Conservation (phyloP, 1,140 invertebrate species). For the Calliopsis andreniformis region DNA sequence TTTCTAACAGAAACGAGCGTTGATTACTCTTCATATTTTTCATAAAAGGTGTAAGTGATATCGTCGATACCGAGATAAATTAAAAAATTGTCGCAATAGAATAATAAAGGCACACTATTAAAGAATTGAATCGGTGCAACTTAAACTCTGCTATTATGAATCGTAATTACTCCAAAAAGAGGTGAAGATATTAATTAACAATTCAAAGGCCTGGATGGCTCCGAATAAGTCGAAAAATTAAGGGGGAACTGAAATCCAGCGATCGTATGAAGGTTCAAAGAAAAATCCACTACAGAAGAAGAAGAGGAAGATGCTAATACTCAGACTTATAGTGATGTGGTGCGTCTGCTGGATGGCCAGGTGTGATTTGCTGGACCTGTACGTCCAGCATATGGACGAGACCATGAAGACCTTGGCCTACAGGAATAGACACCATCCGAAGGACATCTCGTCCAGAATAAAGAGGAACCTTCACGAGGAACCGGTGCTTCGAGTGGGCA, state of each 20-base stretch:
- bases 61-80: not conserved
- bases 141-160: not conserved
- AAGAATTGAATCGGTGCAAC: not conserved
- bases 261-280: constrained; percentile 53
- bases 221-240: not conserved
- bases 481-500: constrained; percentile 57
- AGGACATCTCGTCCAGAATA: constrained; percentile 50
- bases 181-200: too few relatives aligned
- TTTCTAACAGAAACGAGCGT: not conserved
- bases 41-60: not conserved
- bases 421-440: constrained; percentile 50
- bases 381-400: constrained; percentile 80
- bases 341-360: constrained; percentile 60
- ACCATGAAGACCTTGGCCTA: constrained; percentile 71
- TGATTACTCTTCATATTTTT: too few relatives aligned
- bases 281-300: constrained; percentile 6
- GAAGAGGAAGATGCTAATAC: constrained; percentile 67
- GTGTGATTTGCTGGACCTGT: constrained; percentile 76
- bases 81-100: not conserved
- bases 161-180: too few relatives aligned
- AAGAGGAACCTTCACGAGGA: constrained; percentile 64
- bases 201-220: not conserved
- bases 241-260: not conserved
- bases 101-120: not conserved
- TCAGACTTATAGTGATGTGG: constrained; percentile 62